phyloP scores from a whole-genome alignment of 2,888 invertebrate species.

The Drosophila nr. medialis region DNA sequence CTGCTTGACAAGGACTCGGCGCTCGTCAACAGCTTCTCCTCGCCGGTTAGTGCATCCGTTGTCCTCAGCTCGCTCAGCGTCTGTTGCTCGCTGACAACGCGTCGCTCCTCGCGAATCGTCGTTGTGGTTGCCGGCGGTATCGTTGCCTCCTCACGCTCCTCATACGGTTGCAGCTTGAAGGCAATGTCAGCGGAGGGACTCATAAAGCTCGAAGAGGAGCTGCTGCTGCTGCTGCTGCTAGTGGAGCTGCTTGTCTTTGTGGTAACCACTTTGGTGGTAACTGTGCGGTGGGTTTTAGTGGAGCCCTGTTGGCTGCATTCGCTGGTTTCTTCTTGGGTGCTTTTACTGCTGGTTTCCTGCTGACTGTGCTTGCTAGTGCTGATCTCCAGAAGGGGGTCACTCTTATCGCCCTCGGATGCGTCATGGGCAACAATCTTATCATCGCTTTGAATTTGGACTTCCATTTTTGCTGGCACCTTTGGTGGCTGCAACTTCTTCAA shows the following conservation, averaged over 20 bases:
- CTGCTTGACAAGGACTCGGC: conserved; percentile 78
- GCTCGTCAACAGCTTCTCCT: conserved; percentile 79
- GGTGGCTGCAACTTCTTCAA: conserved; percentile 72
- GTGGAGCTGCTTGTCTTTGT: conserved; percentile 63
- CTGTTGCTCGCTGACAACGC: conserved; percentile 77
- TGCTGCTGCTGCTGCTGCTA: conserved; percentile 34
- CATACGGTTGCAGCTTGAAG: conserved; percentile 79
- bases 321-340: conserved; percentile 29
- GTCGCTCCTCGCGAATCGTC: conserved; percentile 77
- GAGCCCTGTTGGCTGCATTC: conserved; percentile 38
- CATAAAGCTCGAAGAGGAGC: conserved; percentile 16
- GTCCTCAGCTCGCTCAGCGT: conserved; percentile 77
- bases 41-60: conserved; percentile 72
- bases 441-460: conserved; percentile 28
- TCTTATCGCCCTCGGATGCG: conserved; percentile 42
- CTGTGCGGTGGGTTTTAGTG: conserved; percentile 50
- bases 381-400: conserved; percentile 26
- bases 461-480: conserved; percentile 67
- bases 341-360: conserved; percentile 2
- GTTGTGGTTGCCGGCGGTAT: conserved; percentile 32
- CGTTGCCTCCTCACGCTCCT: conserved; percentile 61
- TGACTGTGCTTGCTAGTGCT: conserved; percentile 36
- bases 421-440: conserved; percentile 68
- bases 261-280: conserved; percentile 63
- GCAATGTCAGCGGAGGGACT: conserved; percentile 57